Conservation (phyloP, 2,797 vertebrate species). For the Euthynnus affinis region DNA sequence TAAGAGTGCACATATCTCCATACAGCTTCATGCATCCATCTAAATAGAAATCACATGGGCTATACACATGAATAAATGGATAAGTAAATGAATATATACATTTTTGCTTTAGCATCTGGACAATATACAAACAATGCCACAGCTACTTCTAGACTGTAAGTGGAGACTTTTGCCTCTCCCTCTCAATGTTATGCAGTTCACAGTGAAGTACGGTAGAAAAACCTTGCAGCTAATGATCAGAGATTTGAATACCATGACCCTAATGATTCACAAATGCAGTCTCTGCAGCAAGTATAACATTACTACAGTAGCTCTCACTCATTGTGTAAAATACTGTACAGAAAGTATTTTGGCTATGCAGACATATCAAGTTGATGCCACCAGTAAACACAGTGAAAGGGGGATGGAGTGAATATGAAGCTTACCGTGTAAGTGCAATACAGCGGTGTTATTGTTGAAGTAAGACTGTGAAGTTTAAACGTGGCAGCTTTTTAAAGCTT, state of each 20-base stretch:
- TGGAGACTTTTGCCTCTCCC: conserved; percentile 2
- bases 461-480: not conserved
- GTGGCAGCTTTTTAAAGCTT: not conserved
- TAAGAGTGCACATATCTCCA: not conserved
- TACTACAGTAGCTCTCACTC: conserved; percentile 52
- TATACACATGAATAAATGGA: not conserved
- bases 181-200: conserved; percentile 35
- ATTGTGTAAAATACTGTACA: conserved; percentile 59
- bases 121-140: conserved; percentile 11
- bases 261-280: conserved; percentile 73
- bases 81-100: not conserved
- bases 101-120: conserved; percentile 4
- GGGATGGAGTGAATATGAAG: conserved; percentile 1
- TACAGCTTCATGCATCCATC: not conserved
- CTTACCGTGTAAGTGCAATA: not conserved
- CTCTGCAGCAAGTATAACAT: conserved; percentile 62
- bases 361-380: conserved; percentile 55
- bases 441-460: conserved; percentile 3
- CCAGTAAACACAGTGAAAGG: not conserved
- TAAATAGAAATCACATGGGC: not conserved
- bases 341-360: conserved; percentile 46
- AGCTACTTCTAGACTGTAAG: not conserved
- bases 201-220: conserved; percentile 38
- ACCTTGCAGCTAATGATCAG: conserved; percentile 67
- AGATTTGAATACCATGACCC: conserved; percentile 65